Evolutionary conservation across 2,797 vertebrate genomes (phyloP).

Genomic region (Gymnothorax javanicus): DNA sequence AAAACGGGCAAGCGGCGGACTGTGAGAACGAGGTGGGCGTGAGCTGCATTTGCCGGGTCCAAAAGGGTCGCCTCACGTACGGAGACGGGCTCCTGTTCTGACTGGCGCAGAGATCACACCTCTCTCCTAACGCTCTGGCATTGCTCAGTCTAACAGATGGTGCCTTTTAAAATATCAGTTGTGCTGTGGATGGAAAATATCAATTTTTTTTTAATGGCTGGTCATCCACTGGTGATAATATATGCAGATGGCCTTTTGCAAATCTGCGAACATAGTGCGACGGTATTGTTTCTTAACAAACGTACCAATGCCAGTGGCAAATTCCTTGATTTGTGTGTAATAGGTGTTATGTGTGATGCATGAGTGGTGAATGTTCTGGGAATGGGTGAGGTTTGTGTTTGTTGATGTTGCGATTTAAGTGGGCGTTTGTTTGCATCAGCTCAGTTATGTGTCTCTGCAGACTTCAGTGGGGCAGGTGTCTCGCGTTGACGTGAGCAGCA

Average conservation of each 20-base stretch:
- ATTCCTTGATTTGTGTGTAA: neutral
- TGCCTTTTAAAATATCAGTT: neutral
- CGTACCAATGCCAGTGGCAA: neutral
- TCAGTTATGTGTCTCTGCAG: constrained; percentile 60
- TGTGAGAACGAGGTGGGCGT: constrained; percentile 80
- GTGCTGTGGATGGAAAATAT: neutral
- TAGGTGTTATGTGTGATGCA: neutral
- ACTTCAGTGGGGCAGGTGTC: constrained; percentile 94
- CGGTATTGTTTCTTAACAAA: neutral
- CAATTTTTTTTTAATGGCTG: neutral
- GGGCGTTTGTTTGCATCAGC: neutral
- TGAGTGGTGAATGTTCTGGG: neutral
- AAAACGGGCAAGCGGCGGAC: constrained; percentile 71
- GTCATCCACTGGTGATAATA: neutral
- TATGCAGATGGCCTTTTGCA: neutral
- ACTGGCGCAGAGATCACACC: neutral
- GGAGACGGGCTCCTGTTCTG: neutral
- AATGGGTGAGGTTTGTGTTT: neutral
- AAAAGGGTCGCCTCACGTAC: neutral
- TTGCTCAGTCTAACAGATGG: neutral
- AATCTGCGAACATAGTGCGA: neutral
- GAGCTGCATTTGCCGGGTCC: neutral
- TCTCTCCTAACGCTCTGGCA: neutral
- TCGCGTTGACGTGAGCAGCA: constrained; percentile 93
- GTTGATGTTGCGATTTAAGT: neutral